Conservation (phyloP, 2,888 invertebrate genomes). For the Eristalinus aeneus region DNA sequence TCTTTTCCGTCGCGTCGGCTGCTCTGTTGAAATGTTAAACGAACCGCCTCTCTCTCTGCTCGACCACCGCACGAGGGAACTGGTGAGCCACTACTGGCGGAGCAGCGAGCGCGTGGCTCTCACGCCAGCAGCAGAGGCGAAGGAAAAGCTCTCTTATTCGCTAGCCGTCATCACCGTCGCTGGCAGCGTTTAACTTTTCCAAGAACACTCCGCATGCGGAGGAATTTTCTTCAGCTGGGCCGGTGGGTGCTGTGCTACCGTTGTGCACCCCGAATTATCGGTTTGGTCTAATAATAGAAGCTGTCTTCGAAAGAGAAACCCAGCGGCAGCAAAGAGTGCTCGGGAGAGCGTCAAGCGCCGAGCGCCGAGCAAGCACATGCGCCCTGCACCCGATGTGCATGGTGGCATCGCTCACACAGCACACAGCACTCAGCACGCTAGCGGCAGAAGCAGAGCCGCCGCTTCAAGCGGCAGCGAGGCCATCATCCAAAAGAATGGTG, state of each 20-base stretch:
- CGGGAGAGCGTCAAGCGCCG: conserved; percentile 4
- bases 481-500: conserved; percentile 69
- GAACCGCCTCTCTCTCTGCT: conserved; percentile 5
- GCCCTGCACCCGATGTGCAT: conserved; percentile 38
- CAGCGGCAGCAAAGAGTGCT: neutral
- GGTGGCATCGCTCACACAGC: conserved; percentile 15
- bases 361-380: conserved; percentile 55
- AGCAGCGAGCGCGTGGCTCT: conserved; percentile 36
- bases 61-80: conserved; percentile 63
- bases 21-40: neutral
- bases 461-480: neutral
- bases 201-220: conserved; percentile 38
- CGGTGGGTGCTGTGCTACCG: conserved; percentile 16
- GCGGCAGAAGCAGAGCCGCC: conserved; percentile 11
- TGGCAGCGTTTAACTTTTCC: conserved; percentile 61
- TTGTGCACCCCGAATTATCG: conserved; percentile 44
- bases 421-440: neutral
- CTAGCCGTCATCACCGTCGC: conserved; percentile 15
- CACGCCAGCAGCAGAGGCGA: neutral
- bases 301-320: conserved; percentile 57
- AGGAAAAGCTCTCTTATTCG: conserved; percentile 61
- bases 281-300: conserved; percentile 62
- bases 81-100: conserved; percentile 62
- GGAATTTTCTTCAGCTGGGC: conserved; percentile 48
- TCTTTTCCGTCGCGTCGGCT: conserved; percentile 17